Base-by-base conservation (phyloP, 2,888 invertebrate genomes). In the Torymus texanus region DNA sequence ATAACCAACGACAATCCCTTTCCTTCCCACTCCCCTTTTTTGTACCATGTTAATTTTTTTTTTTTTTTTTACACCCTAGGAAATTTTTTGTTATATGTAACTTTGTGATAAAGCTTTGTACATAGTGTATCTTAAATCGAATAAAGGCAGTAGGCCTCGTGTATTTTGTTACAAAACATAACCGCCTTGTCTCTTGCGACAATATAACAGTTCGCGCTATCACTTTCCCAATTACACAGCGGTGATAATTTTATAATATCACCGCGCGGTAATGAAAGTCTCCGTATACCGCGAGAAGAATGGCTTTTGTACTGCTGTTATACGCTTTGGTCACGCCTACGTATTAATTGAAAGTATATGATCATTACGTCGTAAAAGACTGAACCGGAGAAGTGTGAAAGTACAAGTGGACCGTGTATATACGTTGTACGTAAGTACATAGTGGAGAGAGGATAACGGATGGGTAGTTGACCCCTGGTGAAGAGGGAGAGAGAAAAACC, bases 51-150 rank as follows among this genome's bases (percentile, higher is more conserved):
- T 41, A 41, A 41, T 41, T 41, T 0, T 29, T 29, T 29, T 29
- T 8, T 8, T 41, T 41, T 41, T 21, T 21, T 21, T 21, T 21
- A 21, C 2, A 56, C 11, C 24, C 14, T 14, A 72, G 53, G 63
- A 41, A 41, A 41, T 8, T 29, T 41, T 41, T 56, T 56, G 50
- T 75, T 50, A 4, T 14, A 50, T n/a, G 24, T 29, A 29, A 71
- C 53, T 61, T 72, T 73, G 73, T 66, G 78, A 73, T 67, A 73
- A 65, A 78, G 11, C 4, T 16, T 61, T 78, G 78, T 78, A 78
- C 21, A 78, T 78, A 78, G 73, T 16, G 12, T 29, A 55, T 50
- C 51, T 21, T 21, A 55, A 75, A 58, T 65, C 63, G 71, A 71
- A 65, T 29, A 50, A 41, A 76, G 70, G 29, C 29, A 21, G 2